Evolutionary conservation across 1,140 invertebrate genomes (phyloP).

Genomic region (Lasioglossum baleicum): DNA sequence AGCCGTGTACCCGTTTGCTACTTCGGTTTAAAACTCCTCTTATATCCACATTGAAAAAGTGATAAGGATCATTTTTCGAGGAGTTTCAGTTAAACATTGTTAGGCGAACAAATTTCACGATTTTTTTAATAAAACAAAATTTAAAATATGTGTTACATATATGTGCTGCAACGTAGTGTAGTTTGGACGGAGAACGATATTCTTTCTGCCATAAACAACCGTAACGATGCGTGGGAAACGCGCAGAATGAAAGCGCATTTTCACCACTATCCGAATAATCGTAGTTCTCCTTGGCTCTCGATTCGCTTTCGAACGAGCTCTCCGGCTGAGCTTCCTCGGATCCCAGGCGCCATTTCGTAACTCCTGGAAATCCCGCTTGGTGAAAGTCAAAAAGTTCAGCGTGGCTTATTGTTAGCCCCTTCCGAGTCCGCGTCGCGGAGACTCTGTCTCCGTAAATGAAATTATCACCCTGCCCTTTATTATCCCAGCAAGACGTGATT

Average conservation of each 20-base stretch:
- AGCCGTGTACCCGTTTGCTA: no score
- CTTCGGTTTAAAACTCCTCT: no score
- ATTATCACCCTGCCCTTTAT: conserved; percentile 1
- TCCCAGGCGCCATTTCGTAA: conserved; percentile 7
- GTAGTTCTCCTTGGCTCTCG: background rate
- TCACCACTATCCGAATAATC: conserved; percentile 3
- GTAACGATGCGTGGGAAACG: background rate
- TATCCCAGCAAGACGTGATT: background rate
- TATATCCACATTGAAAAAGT: no score
- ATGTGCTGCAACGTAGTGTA: background rate
- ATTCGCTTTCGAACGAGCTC: background rate
- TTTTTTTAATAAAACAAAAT: no score
- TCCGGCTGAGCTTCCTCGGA: background rate
- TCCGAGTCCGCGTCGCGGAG: no score
- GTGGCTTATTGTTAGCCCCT: conserved; percentile 1
- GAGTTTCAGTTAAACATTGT: no score
- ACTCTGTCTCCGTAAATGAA: conserved; percentile 22
- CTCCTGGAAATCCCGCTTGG: conserved; percentile 14
- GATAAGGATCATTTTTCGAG: no score
- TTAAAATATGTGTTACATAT: no score
- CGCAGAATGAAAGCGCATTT: background rate
- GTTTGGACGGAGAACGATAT: background rate
- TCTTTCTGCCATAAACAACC: background rate
- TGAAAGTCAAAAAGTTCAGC: conserved; percentile 12
- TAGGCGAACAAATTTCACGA: no score